Evolutionary conservation across 1,140 invertebrate species (phyloP).

Genomic region (Scaptomyza montana): DNA sequence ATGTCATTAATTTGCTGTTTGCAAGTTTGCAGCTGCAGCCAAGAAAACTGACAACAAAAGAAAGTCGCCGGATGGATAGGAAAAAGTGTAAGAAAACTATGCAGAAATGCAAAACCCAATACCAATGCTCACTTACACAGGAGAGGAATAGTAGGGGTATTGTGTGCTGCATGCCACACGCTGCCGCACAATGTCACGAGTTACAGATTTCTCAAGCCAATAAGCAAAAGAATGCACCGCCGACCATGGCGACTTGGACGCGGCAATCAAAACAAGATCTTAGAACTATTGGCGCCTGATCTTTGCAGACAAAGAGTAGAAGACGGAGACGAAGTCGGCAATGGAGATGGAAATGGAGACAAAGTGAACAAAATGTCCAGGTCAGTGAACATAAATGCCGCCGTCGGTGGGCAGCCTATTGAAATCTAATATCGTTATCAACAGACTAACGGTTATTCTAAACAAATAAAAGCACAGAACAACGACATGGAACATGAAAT

Average conservation of each 20-base stretch:
- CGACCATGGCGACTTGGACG: conserved; percentile 38
- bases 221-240: conserved; percentile 71
- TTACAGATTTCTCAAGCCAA: conserved; percentile 78
- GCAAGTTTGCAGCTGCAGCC: conserved; percentile 47
- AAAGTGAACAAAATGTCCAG: conserved; percentile 50
- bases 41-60: conserved; percentile 61
- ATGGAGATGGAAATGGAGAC: conserved; percentile 42
- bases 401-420: conserved; percentile 54
- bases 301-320: conserved; percentile 4
- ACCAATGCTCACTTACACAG: background rate
- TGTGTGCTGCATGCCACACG: conserved; percentile 44
- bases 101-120: conserved; percentile 74
- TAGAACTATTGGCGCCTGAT: conserved; percentile 80
- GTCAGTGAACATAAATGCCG: conserved; percentile 72
- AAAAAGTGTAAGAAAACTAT: conserved; percentile 66
- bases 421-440: conserved; percentile 79
- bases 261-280: conserved; percentile 81
- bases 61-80: conserved; percentile 60
- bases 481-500: conserved; percentile 18
- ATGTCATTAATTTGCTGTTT: conserved; percentile 80
- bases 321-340: conserved; percentile 10
- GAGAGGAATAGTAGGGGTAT: background rate
- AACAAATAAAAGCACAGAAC: conserved; percentile 76
- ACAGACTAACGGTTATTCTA: conserved; percentile 75
- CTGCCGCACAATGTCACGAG: conserved; percentile 67